These are phyloP conservation scores for Neosilurus mollespiculum DNA, from an alignment of 2,797 vertebrate genomes.

Conservation along the genomic window DNA sequence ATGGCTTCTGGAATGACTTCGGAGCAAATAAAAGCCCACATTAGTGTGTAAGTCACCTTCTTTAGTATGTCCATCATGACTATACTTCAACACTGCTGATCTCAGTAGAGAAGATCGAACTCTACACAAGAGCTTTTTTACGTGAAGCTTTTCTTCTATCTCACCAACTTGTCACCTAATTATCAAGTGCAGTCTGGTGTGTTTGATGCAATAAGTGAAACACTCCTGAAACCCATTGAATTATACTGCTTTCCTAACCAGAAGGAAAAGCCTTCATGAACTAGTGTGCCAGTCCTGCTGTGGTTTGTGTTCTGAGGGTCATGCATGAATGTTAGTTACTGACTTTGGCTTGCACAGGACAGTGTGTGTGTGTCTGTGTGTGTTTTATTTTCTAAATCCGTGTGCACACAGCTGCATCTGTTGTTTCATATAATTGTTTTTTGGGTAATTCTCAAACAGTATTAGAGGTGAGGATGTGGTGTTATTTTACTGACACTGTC, in stretches of 20 bases:
- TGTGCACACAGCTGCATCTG: neutral
- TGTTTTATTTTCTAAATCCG: conserved; percentile 4
- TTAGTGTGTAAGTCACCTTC: conserved; percentile 34
- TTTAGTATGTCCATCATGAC: neutral
- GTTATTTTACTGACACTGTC: neutral
- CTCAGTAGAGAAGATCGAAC: neutral
- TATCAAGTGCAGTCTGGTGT: neutral
- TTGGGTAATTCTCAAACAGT: too few relatives aligned
- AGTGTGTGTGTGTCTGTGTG: neutral
- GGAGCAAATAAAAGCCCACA: conserved; percentile 44
- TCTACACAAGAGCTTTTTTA: neutral
- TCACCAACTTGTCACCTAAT: neutral
- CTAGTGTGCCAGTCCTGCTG: neutral
- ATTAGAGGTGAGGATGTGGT: neutral
- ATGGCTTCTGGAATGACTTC: conserved; percentile 36
- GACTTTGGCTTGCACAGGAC: neutral
- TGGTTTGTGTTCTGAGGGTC: neutral
- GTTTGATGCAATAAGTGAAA: neutral
- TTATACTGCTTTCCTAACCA: neutral
- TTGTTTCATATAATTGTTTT: neutral
- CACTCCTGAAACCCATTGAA: neutral
- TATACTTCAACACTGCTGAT: neutral
- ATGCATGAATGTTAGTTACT: neutral
- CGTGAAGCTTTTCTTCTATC: neutral
- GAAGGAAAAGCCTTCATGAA: neutral